Conservation (phyloP, 2,888 invertebrate species). For the Drepana falcataria region DNA sequence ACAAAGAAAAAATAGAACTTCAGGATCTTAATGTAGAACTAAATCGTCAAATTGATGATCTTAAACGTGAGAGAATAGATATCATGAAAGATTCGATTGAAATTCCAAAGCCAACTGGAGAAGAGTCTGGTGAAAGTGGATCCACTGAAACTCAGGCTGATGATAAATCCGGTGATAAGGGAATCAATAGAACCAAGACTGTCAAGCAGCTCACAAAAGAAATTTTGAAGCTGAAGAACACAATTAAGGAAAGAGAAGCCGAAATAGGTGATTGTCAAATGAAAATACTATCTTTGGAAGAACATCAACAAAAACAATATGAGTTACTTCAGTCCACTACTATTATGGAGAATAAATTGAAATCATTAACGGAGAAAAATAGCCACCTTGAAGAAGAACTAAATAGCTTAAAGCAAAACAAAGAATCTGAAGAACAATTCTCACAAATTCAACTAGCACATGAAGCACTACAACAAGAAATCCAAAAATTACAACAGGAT, state of each 20-base stretch:
- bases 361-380: conserved; percentile 61
- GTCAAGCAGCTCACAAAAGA: conserved; percentile 74
- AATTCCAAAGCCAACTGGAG: conserved; percentile 46
- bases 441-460: conserved; percentile 42
- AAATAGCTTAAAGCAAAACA: conserved; percentile 37
- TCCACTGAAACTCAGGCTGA: conserved; percentile 51
- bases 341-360: conserved; percentile 61
- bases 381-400: conserved; percentile 58
- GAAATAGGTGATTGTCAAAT: conserved; percentile 74
- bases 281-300: conserved; percentile 72
- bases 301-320: conserved; percentile 66
- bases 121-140: conserved; percentile 46
- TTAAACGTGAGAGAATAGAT: conserved; percentile 64
- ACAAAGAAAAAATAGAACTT: conserved; percentile 62
- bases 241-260: conserved; percentile 72
- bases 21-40: conserved; percentile 52
- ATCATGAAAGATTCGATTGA: conserved; percentile 65
- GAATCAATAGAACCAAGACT: conserved; percentile 55
- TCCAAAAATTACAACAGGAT: conserved; percentile 57
- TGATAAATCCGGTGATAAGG: conserved; percentile 60
- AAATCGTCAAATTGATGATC: conserved; percentile 59
- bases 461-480: conserved; percentile 49
- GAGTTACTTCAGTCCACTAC: conserved; percentile 48
- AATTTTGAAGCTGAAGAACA: conserved; percentile 70
- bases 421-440: conserved; percentile 43